A percentile compares a stretch with the other conserved stretches of the same genome.
phyloP scores from a whole-genome alignment of 2,797 vertebrate species.

The Otolemur crassicaudatus region DNA sequence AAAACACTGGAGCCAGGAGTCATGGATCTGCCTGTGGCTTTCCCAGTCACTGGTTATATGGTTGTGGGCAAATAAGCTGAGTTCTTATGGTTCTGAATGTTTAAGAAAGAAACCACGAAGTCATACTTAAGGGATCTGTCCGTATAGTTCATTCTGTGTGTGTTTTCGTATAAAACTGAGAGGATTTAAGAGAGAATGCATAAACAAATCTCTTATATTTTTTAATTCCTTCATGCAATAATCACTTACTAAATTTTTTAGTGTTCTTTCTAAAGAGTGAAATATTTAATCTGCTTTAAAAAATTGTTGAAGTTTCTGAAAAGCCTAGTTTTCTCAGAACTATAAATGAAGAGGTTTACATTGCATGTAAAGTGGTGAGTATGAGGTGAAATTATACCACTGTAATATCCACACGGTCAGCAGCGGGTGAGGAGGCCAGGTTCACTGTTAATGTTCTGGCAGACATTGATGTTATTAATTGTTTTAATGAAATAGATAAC shows the following conservation, averaged over 20 bases:
- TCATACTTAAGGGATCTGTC: background rate
- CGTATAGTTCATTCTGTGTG: background rate
- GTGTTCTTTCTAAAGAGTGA: background rate
- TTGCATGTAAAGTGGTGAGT: background rate
- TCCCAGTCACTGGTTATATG: background rate
- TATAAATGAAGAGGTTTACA: constrained; percentile 16
- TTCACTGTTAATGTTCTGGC: background rate
- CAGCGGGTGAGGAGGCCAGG: background rate
- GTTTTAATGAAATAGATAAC: constrained; percentile 18
- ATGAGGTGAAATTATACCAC: background rate
- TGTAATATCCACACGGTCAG: background rate
- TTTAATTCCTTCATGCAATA: background rate
- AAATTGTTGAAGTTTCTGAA: background rate
- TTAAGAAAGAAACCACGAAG: background rate
- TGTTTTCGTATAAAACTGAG: background rate
- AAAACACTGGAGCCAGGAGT: background rate
- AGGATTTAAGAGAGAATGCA: constrained; percentile 39
- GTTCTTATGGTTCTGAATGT: background rate
- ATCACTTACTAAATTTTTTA: background rate
- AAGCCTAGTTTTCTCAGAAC: background rate
- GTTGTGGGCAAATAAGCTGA: background rate
- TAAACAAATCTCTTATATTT: constrained; percentile 36
- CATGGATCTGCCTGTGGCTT: background rate
- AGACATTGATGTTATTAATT: background rate
- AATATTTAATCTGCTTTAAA: constrained; percentile 17